phyloP scores from a whole-genome alignment of 2,113 vertebrate species.

The Halcyon malimbica region DNA sequence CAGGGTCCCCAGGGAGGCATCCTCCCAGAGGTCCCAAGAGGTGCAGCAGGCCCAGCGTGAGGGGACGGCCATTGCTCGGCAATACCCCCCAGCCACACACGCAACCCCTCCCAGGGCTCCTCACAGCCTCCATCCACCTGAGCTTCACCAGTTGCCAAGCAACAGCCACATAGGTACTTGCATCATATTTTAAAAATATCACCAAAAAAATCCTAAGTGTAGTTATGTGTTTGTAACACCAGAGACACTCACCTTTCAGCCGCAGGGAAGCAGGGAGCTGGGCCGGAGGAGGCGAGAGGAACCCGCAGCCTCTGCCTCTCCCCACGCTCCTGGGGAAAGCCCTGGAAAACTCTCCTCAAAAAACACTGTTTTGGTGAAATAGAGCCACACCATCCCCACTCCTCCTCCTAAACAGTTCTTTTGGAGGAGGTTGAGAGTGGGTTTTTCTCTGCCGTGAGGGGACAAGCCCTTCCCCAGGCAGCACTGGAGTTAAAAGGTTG shows the following conservation, averaged over 20 bases:
- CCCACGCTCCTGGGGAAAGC: background rate
- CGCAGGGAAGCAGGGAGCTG: background rate
- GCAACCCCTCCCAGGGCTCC: background rate
- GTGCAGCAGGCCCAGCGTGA: accelerated
- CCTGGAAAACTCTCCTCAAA: background rate
- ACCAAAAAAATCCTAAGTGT: background rate
- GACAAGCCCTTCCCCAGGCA: background rate
- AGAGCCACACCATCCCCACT: background rate
- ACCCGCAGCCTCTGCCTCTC: accelerated
- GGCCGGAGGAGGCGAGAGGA: background rate
- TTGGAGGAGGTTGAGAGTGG: accelerated
- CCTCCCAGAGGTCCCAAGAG: background rate
- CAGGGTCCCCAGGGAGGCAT: background rate
- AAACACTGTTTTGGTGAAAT: background rate
- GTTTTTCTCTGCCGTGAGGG: background rate
- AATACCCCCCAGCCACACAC: background rate
- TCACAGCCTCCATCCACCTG: constrained; percentile 24
- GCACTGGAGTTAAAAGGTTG: background rate
- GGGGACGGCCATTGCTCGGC: background rate
- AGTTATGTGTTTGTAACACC: accelerated
- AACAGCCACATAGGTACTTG: background rate
- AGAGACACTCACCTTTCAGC: background rate
- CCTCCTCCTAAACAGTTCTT: accelerated
- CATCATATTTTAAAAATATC: background rate
- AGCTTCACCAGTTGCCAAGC: constrained; percentile 51